Conservation (phyloP, 2,888 invertebrate species). For the Thalpophila matura region DNA sequence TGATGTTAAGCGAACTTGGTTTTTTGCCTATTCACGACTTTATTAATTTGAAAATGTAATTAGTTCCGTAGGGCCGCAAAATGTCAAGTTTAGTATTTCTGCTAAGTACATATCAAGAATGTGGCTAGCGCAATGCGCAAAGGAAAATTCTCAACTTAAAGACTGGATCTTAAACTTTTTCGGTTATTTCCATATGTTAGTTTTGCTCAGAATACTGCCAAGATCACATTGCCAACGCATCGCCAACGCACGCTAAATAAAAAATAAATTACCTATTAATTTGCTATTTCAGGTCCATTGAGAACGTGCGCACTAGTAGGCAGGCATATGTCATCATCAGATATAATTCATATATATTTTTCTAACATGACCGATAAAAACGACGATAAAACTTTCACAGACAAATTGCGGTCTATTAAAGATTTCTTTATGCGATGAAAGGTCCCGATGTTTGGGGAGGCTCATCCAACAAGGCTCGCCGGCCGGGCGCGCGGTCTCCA, state of each 20-base stretch:
- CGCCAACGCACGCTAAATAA: neutral
- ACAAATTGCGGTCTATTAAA: constrained; percentile 81
- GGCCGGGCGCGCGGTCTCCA: constrained; percentile 69
- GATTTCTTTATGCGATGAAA: constrained; percentile 81
- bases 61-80: constrained; percentile 12
- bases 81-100: constrained; percentile 16
- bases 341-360: constrained; percentile 51
- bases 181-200: neutral
- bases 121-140: constrained; percentile 15
- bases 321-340: constrained; percentile 32
- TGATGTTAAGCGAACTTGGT: no score
- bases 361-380: constrained; percentile 67
- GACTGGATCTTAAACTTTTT: no score
- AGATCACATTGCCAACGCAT: neutral
- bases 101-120: constrained; percentile 12
- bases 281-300: constrained; percentile 2
- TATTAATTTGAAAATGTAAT: constrained; percentile 43
- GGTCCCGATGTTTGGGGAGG: constrained; percentile 80
- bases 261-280: constrained; percentile 7
- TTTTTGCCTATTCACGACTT: neutral
- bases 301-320: constrained; percentile 4
- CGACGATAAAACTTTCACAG: constrained; percentile 83
- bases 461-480: constrained; percentile 79
- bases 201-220: constrained; percentile 5
- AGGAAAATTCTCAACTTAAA: neutral